These are phyloP conservation scores for Parazoanthus atlanticus DNA, from an alignment of 92 coral and sea anemone species.

Conservation along the genomic window DNA sequence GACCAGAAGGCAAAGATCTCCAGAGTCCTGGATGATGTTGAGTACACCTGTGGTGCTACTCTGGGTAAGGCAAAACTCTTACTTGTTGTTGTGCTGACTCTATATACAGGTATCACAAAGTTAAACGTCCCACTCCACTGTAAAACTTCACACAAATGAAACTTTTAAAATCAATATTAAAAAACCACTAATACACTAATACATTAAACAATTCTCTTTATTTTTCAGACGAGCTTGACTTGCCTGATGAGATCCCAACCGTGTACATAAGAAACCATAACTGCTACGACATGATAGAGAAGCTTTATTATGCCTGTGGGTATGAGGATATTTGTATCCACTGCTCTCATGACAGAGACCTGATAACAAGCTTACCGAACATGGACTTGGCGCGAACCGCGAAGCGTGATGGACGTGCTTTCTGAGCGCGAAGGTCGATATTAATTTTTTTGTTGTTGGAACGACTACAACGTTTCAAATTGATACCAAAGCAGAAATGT, in stretches of 20 bases:
- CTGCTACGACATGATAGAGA: constrained; percentile 8
- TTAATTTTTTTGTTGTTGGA: no score
- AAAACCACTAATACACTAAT: neutral
- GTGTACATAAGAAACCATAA: constrained; percentile 8
- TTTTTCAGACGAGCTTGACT: constrained; percentile 30
- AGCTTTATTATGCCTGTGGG: constrained; percentile 22
- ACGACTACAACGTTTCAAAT: no score
- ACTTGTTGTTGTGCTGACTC: neutral
- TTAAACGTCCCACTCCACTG: neutral
- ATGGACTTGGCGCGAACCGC: no score
- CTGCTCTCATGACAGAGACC: constrained; percentile 32
- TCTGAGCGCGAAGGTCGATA: no score
- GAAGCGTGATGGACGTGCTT: no score
- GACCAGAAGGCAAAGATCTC: constrained; percentile 25
- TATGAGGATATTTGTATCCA: constrained; percentile 24
- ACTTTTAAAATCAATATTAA: neutral
- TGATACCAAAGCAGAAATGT: no score
- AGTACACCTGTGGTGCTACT: constrained; percentile 25
- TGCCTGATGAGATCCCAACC: constrained; percentile 12
- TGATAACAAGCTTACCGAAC: no score
- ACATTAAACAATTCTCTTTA: constrained; percentile 9
- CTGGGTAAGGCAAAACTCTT: neutral
- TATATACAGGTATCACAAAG: constrained; percentile 10
- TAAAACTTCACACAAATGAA: neutral
- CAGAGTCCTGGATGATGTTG: constrained; percentile 31